A percentile compares a stretch with the other conserved stretches of the same genome.
Conservation (phyloP, 2,888 invertebrate genomes). For the Hedya salicella region DNA sequence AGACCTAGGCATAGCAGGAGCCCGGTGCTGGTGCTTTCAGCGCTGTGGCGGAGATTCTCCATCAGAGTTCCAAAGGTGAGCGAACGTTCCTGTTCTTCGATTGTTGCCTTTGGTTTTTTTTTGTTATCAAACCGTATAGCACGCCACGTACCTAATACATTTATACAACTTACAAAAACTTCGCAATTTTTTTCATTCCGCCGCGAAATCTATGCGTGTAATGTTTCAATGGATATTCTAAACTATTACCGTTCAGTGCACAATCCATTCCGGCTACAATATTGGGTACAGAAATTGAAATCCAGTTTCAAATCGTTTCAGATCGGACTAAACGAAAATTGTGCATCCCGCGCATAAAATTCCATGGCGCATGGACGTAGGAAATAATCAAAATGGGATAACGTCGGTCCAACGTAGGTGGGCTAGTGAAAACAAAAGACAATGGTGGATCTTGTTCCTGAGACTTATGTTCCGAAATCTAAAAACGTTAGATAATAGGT, state of each 20-base stretch:
- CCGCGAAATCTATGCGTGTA: background rate
- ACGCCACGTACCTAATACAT: too few relatives aligned
- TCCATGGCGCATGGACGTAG: background rate
- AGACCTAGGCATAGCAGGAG: too few relatives aligned
- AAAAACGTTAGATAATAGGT: too few relatives aligned
- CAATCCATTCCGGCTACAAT: background rate
- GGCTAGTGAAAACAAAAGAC: background rate
- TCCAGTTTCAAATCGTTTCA: background rate
- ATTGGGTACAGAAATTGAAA: constrained; percentile 9
- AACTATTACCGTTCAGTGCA: background rate
- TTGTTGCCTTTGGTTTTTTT: too few relatives aligned
- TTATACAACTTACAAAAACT: too few relatives aligned
- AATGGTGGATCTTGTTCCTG: background rate
- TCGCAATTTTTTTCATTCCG: background rate
- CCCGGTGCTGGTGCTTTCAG: too few relatives aligned
- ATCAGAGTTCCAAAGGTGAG: too few relatives aligned
- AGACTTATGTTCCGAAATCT: background rate
- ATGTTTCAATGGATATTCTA: background rate
- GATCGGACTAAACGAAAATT: constrained; percentile 1
- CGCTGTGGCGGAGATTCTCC: too few relatives aligned
- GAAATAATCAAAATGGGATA: constrained; percentile 12
- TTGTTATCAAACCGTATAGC: too few relatives aligned
- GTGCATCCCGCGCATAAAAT: background rate
- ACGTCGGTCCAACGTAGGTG: background rate
- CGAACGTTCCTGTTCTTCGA: too few relatives aligned